Evolutionary conservation across 2,797 vertebrate species (phyloP).

Genomic region (Masticophis lateralis): DNA sequence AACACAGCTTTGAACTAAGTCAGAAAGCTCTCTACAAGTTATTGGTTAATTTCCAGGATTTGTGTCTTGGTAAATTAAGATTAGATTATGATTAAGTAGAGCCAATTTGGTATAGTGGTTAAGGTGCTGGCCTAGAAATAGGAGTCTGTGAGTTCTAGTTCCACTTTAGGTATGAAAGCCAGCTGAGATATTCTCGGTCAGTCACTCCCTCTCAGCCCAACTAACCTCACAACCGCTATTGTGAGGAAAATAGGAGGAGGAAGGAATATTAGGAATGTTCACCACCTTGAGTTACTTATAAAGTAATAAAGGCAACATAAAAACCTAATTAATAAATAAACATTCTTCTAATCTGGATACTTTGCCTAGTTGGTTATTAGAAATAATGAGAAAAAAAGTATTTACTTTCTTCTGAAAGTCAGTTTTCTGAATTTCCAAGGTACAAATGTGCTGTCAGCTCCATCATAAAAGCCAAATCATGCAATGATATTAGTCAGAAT

Average conservation of each 20-base stretch:
- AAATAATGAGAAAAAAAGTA: neutral
- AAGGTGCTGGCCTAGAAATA: neutral
- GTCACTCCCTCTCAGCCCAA: neutral
- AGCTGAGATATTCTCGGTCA: neutral
- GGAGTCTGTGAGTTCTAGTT: neutral
- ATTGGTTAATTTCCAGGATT: neutral
- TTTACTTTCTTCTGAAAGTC: neutral
- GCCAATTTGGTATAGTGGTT: neutral
- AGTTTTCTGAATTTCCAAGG: neutral
- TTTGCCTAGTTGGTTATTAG: neutral
- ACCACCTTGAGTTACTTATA: neutral
- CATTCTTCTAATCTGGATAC: neutral
- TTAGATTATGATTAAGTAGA: neutral
- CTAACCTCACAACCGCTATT: neutral
- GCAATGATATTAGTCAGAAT: neutral
- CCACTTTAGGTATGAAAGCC: neutral
- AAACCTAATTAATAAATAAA: neutral
- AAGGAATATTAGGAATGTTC: neutral
- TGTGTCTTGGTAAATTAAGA: neutral
- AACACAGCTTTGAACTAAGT: neutral
- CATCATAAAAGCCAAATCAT: constrained; percentile 1
- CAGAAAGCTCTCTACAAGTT: neutral
- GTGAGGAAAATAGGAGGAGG: neutral
- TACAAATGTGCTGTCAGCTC: constrained; percentile 2
- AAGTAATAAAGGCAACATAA: neutral